These are phyloP conservation scores for Rhabdomys pumilio DNA, from an alignment of 2,797 vertebrate genomes.

Conservation along the genomic window DNA sequence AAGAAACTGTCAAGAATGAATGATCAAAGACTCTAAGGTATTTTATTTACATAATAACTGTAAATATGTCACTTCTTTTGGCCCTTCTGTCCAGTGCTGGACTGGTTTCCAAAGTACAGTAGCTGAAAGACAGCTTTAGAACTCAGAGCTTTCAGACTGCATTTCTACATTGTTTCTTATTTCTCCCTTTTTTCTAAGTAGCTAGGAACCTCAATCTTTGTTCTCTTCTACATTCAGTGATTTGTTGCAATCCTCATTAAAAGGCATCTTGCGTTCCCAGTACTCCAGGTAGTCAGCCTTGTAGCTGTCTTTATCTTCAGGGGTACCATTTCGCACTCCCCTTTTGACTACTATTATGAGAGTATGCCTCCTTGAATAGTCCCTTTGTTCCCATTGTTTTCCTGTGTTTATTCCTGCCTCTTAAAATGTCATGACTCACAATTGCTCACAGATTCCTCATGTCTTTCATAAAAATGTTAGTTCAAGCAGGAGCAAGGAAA, in stretches of 20 bases:
- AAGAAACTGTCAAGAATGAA: not conserved
- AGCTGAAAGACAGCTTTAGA: not conserved
- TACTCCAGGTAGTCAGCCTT: not conserved
- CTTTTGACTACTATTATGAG: not conserved
- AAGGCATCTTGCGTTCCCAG: not conserved
- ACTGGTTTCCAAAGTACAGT: not conserved
- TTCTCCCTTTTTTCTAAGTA: not conserved
- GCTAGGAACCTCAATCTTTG: not conserved
- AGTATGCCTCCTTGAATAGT: not conserved
- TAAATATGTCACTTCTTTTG: not conserved
- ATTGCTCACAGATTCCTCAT: not conserved
- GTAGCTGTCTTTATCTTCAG: not conserved
- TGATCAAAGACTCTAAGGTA: not conserved
- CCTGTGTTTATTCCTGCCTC: not conserved
- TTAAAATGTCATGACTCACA: slow-evolving; percentile 11
- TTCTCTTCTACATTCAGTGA: not conserved
- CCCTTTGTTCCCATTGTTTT: not conserved
- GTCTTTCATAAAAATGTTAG: not conserved
- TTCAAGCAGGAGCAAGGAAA: not conserved
- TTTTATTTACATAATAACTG: not conserved
- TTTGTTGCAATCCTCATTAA: not conserved
- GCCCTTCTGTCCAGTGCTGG: no score
- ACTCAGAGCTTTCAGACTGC: not conserved
- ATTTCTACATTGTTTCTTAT: not conserved
- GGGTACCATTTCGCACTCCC: not conserved